phyloP scores from a whole-genome alignment of 2,888 invertebrate genomes.

The Bedellia somnulentella region DNA sequence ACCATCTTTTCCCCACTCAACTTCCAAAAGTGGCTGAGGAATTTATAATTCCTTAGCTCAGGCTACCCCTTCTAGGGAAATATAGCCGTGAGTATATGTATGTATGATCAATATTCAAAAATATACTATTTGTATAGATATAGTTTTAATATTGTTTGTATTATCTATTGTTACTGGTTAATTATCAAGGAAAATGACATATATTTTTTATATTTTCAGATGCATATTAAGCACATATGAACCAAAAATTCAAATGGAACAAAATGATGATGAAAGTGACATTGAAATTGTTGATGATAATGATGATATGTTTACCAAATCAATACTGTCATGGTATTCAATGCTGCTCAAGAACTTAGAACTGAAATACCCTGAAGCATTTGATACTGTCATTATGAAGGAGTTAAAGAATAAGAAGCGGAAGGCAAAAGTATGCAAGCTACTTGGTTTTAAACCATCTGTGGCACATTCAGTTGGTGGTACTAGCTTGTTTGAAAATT shows the following conservation, averaged over 20 bases:
- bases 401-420: slow-evolving; percentile 35
- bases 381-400: slow-evolving; percentile 68
- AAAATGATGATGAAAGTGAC: slow-evolving; percentile 36
- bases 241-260: slow-evolving; percentile 14
- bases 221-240: slow-evolving; percentile 41
- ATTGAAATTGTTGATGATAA: slow-evolving; percentile 45
- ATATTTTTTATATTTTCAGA: no score
- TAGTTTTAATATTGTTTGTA: no score
- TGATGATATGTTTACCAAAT: slow-evolving; percentile 24
- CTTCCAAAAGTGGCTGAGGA: no score
- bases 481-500: slow-evolving; percentile 65
- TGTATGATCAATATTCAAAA: no score
- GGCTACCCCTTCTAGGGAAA: no score
- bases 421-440: slow-evolving; percentile 34
- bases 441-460: slow-evolving; percentile 57
- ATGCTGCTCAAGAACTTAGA: slow-evolving; percentile 65
- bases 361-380: slow-evolving; percentile 69
- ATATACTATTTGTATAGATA: no score
- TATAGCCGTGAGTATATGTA: no score
- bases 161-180: no score
- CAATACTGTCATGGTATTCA: slow-evolving; percentile 54
- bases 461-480: slow-evolving; percentile 52
- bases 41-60: no score
- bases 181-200: no score
- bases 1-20: no score